Evolutionary conservation across 2,888 invertebrate genomes (phyloP).

Genomic region (Melanchra persicariae): DNA sequence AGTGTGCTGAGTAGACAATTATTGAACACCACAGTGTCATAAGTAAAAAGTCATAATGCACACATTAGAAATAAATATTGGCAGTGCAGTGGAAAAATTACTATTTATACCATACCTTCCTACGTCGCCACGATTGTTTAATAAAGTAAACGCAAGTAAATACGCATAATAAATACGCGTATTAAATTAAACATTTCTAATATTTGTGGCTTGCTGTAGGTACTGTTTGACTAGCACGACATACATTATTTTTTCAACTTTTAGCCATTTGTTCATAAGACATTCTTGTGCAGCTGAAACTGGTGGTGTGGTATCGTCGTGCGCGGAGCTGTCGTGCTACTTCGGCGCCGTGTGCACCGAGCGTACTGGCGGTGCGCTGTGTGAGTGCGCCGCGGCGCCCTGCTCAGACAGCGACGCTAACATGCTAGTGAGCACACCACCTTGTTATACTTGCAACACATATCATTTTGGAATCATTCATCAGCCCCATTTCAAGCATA

Average conservation of each 20-base stretch:
- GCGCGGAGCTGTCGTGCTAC: conserved; percentile 94
- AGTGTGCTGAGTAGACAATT: too few species aligned
- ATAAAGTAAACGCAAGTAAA: background rate
- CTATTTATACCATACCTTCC: too few species aligned
- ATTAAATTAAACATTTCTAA: background rate
- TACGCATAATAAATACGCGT: background rate
- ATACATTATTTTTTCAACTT: background rate
- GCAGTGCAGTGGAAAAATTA: too few species aligned
- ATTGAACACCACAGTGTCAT: too few species aligned
- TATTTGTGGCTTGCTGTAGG: background rate
- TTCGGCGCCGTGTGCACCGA: conserved; percentile 96
- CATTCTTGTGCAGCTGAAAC: conserved; percentile 89
- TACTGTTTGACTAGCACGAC: too few species aligned
- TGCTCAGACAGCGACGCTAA: conserved; percentile 87
- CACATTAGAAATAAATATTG: too few species aligned
- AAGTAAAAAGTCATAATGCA: too few species aligned
- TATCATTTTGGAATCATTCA: conserved; percentile 17
- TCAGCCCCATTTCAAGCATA: background rate
- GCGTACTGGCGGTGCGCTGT: conserved; percentile 93
- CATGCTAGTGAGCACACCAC: conserved; percentile 83
- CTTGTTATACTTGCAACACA: conserved; percentile 3
- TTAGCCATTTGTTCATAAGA: background rate
- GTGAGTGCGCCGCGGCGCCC: conserved; percentile 93
- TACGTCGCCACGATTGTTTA: background rate
- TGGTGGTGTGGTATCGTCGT: conserved; percentile 92